phyloP scores from a whole-genome alignment of 2,888 invertebrate species.

The Melieria omissa region DNA sequence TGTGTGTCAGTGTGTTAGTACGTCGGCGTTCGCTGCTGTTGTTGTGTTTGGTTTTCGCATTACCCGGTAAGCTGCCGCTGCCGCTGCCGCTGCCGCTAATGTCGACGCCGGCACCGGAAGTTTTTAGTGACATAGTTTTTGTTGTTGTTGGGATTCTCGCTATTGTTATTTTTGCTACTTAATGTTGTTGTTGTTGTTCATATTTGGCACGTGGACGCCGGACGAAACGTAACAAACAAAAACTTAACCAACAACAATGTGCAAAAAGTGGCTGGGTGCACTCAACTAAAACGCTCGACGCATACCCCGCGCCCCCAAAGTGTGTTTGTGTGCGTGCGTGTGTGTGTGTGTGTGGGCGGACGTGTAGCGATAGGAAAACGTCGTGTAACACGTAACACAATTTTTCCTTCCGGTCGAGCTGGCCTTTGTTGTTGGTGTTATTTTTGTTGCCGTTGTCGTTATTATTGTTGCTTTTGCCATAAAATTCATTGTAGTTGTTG shows the following conservation, averaged over 20 bases:
- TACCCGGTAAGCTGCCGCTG: too few species aligned
- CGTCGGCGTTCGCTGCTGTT: background rate
- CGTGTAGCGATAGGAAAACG: background rate
- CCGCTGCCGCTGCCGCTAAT: too few species aligned
- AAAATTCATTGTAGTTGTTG: background rate
- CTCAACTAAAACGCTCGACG: too few species aligned
- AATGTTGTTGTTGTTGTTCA: background rate
- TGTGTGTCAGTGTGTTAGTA: slow-evolving; percentile 14
- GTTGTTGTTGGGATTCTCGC: background rate
- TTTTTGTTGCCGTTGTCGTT: slow-evolving; percentile 1
- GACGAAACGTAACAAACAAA: too few species aligned
- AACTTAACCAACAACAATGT: too few species aligned
- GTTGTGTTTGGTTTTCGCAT: too few species aligned
- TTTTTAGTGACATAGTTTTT: background rate
- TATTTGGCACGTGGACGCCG: too few species aligned
- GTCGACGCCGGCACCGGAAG: too few species aligned
- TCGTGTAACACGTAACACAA: background rate
- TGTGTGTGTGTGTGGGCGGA: too few species aligned
- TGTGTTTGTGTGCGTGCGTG: too few species aligned
- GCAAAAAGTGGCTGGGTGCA: too few species aligned
- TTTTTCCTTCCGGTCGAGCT: slow-evolving; percentile 9
- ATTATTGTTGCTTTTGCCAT: slow-evolving; percentile 1
- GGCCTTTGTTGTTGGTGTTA: background rate
- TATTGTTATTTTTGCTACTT: background rate
- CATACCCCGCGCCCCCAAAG: too few species aligned